phyloP scores from a whole-genome alignment of 2,888 invertebrate species.

The Dioctria linearis region DNA sequence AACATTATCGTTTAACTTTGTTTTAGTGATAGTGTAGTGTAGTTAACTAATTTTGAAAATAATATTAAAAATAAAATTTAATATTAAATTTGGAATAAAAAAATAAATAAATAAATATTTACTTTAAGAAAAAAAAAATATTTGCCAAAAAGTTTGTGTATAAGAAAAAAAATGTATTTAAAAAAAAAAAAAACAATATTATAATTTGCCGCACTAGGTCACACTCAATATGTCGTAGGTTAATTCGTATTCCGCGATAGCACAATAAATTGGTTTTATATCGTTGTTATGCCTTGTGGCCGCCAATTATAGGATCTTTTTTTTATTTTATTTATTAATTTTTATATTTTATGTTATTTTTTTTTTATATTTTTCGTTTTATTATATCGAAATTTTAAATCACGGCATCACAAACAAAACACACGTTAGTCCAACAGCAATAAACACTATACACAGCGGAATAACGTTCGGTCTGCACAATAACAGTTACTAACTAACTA shows the following conservation, averaged over 20 bases:
- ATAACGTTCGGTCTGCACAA: no score
- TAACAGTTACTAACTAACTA: no score
- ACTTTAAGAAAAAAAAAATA: conserved; percentile 5
- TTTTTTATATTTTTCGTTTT: background rate
- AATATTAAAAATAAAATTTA: background rate
- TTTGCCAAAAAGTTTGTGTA: conserved; percentile 34
- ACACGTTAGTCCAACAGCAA: conserved; percentile 39
- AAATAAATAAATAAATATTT: conserved; percentile 18
- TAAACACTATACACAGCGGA: background rate
- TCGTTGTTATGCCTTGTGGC: background rate
- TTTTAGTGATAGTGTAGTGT: no score
- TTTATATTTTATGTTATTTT: background rate
- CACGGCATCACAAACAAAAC: conserved; percentile 33
- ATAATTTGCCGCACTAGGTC: conserved; percentile 45
- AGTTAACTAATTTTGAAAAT: conserved; percentile 4
- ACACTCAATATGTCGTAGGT: conserved; percentile 45
- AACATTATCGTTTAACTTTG: background rate
- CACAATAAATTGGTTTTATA: background rate
- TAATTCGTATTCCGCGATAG: background rate
- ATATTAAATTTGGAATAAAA: conserved; percentile 22
- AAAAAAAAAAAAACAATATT: conserved; percentile 15
- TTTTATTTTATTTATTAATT: no score
- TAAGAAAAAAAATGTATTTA: background rate
- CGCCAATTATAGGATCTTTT: background rate
- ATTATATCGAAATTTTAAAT: conserved; percentile 9